Percentiles rank a stretch among this genome's conserved stretches.
phyloP scores from a whole-genome alignment of 1,140 invertebrate species.

The Drosophila grimshawi region DNA sequence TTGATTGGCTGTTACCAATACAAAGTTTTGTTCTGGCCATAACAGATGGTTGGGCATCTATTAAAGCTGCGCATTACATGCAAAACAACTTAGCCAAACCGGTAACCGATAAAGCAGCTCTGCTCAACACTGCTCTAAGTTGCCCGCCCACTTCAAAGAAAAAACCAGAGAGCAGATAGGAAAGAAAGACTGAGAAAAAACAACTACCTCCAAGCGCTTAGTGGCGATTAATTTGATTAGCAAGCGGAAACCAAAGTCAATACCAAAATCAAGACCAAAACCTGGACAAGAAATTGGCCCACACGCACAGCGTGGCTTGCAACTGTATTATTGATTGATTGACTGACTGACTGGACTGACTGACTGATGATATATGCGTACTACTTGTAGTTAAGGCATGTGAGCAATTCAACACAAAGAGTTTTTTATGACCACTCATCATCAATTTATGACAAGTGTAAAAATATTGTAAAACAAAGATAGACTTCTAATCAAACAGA shows the following conservation, averaged over 20 bases:
- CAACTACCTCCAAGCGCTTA: constrained; percentile 27
- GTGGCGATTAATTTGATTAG: constrained; percentile 70
- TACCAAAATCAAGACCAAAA: constrained; percentile 12
- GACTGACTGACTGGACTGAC: constrained; percentile 29
- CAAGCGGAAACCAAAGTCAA: constrained; percentile 63
- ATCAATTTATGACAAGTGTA: background rate
- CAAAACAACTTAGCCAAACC: constrained; percentile 69
- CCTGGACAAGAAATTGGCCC: constrained; percentile 39
- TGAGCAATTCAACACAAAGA: constrained; percentile 1
- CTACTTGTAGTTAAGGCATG: constrained; percentile 25
- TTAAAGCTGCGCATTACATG: constrained; percentile 62
- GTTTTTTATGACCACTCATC: background rate
- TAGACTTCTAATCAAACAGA: constrained; percentile 12
- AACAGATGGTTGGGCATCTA: constrained; percentile 33
- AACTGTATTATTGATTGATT: constrained; percentile 35
- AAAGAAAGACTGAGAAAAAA: constrained; percentile 21
- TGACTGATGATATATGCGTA: constrained; percentile 28
- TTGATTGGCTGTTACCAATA: constrained; percentile 25
- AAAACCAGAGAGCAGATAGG: constrained; percentile 11
- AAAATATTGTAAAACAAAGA: constrained; percentile 29
- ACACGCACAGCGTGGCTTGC: constrained; percentile 40
- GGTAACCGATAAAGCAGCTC: constrained; percentile 18
- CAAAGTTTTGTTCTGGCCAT: constrained; percentile 13
- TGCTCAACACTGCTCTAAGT: constrained; percentile 4
- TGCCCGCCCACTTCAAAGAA: constrained; percentile 35